Base-by-base conservation (phyloP, 1,140 invertebrate species). In the Apis mellifera region DNA sequence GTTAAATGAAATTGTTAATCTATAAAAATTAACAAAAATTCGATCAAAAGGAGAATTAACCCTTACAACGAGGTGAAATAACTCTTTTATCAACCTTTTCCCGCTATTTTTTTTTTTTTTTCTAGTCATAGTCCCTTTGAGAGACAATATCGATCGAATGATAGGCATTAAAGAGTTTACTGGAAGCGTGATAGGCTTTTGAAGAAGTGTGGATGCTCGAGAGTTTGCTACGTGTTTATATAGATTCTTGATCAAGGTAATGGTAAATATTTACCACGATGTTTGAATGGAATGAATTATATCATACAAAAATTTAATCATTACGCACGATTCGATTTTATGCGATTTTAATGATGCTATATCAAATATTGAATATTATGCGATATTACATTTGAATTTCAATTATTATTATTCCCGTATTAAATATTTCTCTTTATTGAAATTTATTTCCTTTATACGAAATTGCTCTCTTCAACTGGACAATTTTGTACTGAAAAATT, bases 1-100 rank as follows among this genome's bases (percentile, higher is more conserved):
- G 54, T 70, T 70, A 70, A 70, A 70, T 52, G n/a, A n/a, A 50
- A 65, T 19, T 32, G 42, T 54, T 70, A 70, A 70, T 70, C 17
- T 21, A 54, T 70, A 21, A 54, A 54, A 52, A 50, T 70, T n/a
- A 19, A 9, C n/a, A 54, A 42, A 17, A 9, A 23, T 8, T 13
- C 15, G n/a, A 54, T 70, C 9, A 9, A 11, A 2, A 71, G 23
- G 32, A 52, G 32, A 52, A 11, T 71, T 55, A 71, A 71, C 69
- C 59, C 23, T 62, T 62, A 15, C 9, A 52, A 23, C 50, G 17
- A 17, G 23, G 3, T 23, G n/a, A 42, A 13, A 17, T 21, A 19
- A 9, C 9, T 17, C 48, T 54, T 15, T 21, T n/a, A 23, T 23
- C 13, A 8, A 17, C 21, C 19, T 32, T 12, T 7, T n/a, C n/a